These are phyloP conservation scores for Serripes groenlandicus DNA, from an alignment of 2,888 invertebrate genomes.

Conservation along the genomic window DNA sequence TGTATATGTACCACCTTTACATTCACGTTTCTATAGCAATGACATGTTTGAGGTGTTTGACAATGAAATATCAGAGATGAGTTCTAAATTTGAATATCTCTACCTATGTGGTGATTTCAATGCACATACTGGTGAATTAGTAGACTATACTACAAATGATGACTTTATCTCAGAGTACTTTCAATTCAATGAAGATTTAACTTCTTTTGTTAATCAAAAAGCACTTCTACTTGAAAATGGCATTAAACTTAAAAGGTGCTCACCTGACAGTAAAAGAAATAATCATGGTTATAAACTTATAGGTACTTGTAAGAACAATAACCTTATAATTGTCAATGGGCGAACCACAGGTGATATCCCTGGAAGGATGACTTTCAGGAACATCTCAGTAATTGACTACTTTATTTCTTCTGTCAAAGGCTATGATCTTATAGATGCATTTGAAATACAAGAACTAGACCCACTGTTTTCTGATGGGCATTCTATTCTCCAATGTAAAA, in stretches of 20 bases:
- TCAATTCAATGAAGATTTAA: background rate
- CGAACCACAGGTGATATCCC: background rate
- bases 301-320: slow-evolving; percentile 10
- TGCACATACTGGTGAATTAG: background rate
- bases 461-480: background rate
- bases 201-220: background rate
- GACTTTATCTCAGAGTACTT: background rate
- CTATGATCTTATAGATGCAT: background rate
- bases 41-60: slow-evolving; percentile 1
- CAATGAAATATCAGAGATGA: background rate
- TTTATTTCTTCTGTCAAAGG: background rate
- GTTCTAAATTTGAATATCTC: background rate
- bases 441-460: background rate
- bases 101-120: background rate
- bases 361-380: background rate
- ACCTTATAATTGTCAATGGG: slow-evolving; percentile 15
- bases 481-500: background rate
- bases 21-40: background rate
- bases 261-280: slow-evolving; percentile 20
- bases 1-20: slow-evolving; percentile 4
- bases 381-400: background rate
- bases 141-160: background rate
- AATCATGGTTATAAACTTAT: slow-evolving; percentile 18
- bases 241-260: background rate
- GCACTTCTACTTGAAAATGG: background rate